Evolutionary conservation across 2,888 invertebrate genomes (phyloP).

Genomic region (Drosophila cognata): DNA sequence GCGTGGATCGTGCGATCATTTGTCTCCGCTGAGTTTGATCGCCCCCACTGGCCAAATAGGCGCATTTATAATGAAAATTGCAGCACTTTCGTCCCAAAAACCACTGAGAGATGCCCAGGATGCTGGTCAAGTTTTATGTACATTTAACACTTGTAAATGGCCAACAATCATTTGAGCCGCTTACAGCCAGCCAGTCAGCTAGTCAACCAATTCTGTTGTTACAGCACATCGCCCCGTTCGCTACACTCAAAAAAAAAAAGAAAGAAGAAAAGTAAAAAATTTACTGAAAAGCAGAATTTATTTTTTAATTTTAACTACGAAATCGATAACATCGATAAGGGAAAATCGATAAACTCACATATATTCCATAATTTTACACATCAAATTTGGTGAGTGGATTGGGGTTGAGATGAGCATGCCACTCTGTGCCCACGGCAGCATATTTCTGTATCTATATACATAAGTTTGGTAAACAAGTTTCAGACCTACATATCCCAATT

Average conservation of each 20-base stretch:
- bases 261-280: background rate
- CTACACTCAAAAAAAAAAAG: constrained; percentile 2
- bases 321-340: background rate
- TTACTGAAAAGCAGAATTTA: background rate
- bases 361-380: background rate
- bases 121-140: constrained; percentile 47
- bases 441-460: background rate
- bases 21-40: constrained; percentile 32
- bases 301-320: background rate
- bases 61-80: constrained; percentile 42
- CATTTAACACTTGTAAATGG: constrained; percentile 71
- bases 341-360: background rate
- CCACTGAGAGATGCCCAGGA: constrained; percentile 8
- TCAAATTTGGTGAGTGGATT: background rate
- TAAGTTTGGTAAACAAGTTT: too few species aligned
- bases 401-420: background rate
- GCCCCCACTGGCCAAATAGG: constrained; percentile 48
- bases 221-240: background rate
- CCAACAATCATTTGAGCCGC: constrained; percentile 43
- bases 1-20: constrained; percentile 33
- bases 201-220: background rate
- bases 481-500: background rate
- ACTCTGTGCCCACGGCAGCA: background rate
- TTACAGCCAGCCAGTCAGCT: constrained; percentile 7
- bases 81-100: constrained; percentile 2